Conservation (phyloP, 2,888 invertebrate genomes). For the Brachyptera risi region DNA sequence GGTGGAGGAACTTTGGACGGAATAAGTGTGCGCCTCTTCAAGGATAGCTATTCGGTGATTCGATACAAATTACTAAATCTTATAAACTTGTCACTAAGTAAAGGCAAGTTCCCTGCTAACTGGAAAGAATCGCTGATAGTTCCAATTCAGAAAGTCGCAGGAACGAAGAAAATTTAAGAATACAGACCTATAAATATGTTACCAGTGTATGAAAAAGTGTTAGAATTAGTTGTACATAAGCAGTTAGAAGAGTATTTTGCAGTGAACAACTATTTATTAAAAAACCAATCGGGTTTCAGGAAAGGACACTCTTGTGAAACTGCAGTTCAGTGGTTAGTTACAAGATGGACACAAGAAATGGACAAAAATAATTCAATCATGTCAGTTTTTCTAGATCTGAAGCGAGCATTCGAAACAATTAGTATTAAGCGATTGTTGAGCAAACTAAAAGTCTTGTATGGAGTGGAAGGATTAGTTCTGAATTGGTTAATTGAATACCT, state of each 20-base stretch:
- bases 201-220: conserved; percentile 31
- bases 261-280: conserved; percentile 21
- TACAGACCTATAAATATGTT: conserved; percentile 31
- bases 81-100: not conserved
- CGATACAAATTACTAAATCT: not conserved
- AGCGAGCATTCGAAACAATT: conserved; percentile 29
- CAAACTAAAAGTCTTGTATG: conserved; percentile 26
- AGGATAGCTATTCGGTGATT: not conserved
- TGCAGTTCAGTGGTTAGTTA: conserved; percentile 25
- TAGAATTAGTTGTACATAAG: conserved; percentile 26
- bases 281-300: conserved; percentile 26
- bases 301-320: conserved; percentile 27
- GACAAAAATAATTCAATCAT: conserved; percentile 20
- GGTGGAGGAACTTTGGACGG: not conserved
- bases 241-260: conserved; percentile 26
- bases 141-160: not conserved
- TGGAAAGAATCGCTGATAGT: not conserved
- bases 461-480: conserved; percentile 21
- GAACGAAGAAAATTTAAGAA: conserved; percentile 14
- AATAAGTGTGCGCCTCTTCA: not conserved
- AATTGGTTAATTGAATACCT: conserved; percentile 28
- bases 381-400: conserved; percentile 28
- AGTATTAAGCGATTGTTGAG: conserved; percentile 24
- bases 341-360: conserved; percentile 24
- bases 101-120: not conserved